These are phyloP conservation scores for Machimus rusticus DNA, from an alignment of 2,888 invertebrate species.

Conservation along the genomic window DNA sequence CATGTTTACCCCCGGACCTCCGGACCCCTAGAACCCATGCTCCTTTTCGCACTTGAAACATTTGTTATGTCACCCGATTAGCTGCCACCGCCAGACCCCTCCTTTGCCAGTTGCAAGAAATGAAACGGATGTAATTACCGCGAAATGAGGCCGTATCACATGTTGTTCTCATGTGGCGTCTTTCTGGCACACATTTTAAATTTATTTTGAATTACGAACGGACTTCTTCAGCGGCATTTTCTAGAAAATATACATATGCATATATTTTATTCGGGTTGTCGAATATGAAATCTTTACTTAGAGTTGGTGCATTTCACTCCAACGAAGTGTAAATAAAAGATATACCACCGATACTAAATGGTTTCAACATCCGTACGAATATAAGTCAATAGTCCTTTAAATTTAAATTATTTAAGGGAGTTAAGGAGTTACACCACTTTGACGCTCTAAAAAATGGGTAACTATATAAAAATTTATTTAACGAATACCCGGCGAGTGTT, in stretches of 20 bases:
- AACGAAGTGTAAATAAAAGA: too few species aligned
- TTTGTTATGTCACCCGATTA: neutral
- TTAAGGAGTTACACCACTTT: too few species aligned
- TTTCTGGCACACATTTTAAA: neutral
- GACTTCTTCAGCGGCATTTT: neutral
- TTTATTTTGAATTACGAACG: neutral
- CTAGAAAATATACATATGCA: too few species aligned
- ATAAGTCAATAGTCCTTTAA: too few species aligned
- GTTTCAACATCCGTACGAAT: too few species aligned
- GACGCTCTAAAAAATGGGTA: too few species aligned
- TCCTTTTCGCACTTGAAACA: neutral
- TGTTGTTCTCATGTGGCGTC: constrained; percentile 1
- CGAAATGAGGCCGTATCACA: neutral
- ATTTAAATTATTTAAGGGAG: too few species aligned
- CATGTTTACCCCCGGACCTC: neutral
- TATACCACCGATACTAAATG: too few species aligned
- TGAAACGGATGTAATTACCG: constrained; percentile 19
- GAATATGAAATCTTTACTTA: too few species aligned
- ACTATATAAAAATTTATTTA: too few species aligned
- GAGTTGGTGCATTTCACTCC: too few species aligned
- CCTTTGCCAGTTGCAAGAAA: neutral
- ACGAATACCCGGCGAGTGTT: too few species aligned
- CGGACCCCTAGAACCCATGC: neutral
- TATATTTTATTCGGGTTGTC: neutral
- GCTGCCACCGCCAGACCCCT: neutral